Evolutionary conservation across 53 echinoderm and acorn worm genomes (phyloP).

Genomic region (Patiria pectinifera): DNA sequence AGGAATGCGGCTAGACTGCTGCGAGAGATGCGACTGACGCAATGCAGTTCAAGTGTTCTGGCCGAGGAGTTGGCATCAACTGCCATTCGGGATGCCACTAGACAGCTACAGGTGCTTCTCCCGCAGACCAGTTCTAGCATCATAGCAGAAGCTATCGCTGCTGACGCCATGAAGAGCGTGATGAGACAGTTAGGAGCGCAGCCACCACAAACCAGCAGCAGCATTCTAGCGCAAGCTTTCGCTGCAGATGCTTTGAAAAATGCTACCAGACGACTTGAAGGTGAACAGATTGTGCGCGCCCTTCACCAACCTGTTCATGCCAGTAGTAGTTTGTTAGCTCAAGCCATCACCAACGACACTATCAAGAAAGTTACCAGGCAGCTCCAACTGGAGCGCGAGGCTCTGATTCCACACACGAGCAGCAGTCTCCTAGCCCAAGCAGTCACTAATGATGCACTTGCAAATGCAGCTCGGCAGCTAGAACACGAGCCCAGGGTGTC

Average conservation of each 20-base stretch:
- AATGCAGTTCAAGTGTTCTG: conserved; percentile 29
- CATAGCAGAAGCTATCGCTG: conserved; percentile 54
- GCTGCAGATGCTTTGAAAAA: conserved; percentile 42
- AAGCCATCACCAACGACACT: conserved; percentile 38
- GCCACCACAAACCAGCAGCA: conserved; percentile 49
- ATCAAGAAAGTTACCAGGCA: conserved; percentile 33
- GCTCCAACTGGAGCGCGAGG: conserved; percentile 24
- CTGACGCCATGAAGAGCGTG: conserved; percentile 48
- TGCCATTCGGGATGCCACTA: conserved; percentile 31
- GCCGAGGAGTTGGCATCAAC: conserved; percentile 48
- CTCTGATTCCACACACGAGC: conserved; percentile 11
- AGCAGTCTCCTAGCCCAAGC: conserved; percentile 48
- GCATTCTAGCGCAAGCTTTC: conserved; percentile 29
- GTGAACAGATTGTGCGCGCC: conserved; percentile 27
- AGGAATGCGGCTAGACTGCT: conserved; percentile 24
- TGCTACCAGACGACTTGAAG: conserved; percentile 26
- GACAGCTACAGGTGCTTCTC: conserved; percentile 43
- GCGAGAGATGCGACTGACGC: not conserved
- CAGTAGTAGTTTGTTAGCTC: conserved; percentile 41
- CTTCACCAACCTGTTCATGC: conserved; percentile 15
- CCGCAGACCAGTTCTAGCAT: conserved; percentile 55
- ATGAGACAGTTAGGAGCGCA: conserved; percentile 15
- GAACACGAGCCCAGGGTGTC: not conserved
- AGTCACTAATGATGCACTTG: conserved; percentile 34
- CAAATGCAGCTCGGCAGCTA: conserved; percentile 36